A percentile compares a stretch with the other conserved stretches of the same genome.
Evolutionary conservation across 2,797 vertebrate genomes (phyloP).

Genomic region (Lacerta agilis): DNA sequence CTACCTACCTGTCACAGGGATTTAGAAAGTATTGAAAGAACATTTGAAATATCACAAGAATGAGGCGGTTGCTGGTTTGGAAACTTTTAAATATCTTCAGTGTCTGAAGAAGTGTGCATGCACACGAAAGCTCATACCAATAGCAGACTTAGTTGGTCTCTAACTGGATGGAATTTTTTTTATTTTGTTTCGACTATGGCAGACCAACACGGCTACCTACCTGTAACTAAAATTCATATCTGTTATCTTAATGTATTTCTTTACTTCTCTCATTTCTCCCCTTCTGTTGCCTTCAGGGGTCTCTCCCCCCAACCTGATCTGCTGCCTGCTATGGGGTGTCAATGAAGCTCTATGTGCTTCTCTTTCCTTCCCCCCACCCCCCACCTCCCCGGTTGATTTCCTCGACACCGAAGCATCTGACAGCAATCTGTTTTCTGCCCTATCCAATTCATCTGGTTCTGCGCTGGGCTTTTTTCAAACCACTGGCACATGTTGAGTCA

Average conservation of each 20-base stretch:
- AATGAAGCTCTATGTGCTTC: not conserved
- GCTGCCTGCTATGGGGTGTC: not conserved
- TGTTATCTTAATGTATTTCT: no score
- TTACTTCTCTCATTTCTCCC: not conserved
- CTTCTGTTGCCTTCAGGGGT: not conserved
- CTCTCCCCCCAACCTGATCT: not conserved
- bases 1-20: not conserved
- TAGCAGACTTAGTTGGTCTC: no score
- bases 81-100: not conserved
- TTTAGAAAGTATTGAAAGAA: not conserved
- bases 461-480: conserved; percentile 49
- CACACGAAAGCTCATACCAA: no score
- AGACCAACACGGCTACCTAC: no score
- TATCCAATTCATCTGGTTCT: not conserved
- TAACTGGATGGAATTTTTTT: no score
- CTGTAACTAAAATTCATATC: no score
- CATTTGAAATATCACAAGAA: not conserved
- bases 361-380: no score
- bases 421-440: not conserved
- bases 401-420: not conserved
- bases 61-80: no score
- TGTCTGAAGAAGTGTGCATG: no score
- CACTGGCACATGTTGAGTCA: conserved; percentile 37
- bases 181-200: no score
- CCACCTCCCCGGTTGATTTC: fast-evolving